Conservation (phyloP, 2,888 invertebrate genomes). For the Ectemnius cavifrons region DNA sequence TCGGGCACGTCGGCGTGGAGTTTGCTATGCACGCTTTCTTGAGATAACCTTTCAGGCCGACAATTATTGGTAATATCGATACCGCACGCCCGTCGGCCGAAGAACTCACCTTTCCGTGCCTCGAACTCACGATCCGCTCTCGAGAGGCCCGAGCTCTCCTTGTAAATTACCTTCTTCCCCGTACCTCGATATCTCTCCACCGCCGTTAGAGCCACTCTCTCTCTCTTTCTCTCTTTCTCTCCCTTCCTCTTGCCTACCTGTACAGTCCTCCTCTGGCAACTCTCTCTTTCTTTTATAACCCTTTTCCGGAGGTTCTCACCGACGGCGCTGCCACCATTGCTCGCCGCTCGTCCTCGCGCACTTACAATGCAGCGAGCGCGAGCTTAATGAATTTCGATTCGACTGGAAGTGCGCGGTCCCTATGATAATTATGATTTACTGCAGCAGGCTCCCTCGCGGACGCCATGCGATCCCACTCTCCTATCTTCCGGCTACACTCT, state of each 20-base stretch:
- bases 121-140: constrained; percentile 67
- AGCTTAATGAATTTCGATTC: constrained; percentile 72
- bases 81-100: constrained; percentile 66
- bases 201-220: constrained; percentile 24
- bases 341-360: constrained; percentile 54
- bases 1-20: constrained; percentile 63
- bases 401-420: constrained; percentile 64
- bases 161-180: constrained; percentile 64
- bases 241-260: background rate
- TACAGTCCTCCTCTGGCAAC: constrained; percentile 12
- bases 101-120: constrained; percentile 61
- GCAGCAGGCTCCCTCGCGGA: constrained; percentile 17
- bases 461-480: constrained; percentile 19
- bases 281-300: background rate
- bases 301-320: constrained; percentile 6
- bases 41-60: constrained; percentile 76
- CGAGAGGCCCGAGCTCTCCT: constrained; percentile 67
- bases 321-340: background rate
- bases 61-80: constrained; percentile 77
- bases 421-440: constrained; percentile 63
- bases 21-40: constrained; percentile 69
- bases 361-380: constrained; percentile 67
- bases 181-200: constrained; percentile 15
- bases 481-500: too few relatives aligned
- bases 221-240: constrained; percentile 25